phyloP scores from a whole-genome alignment of 2,797 vertebrate genomes.

The Cossypha heuglini region DNA sequence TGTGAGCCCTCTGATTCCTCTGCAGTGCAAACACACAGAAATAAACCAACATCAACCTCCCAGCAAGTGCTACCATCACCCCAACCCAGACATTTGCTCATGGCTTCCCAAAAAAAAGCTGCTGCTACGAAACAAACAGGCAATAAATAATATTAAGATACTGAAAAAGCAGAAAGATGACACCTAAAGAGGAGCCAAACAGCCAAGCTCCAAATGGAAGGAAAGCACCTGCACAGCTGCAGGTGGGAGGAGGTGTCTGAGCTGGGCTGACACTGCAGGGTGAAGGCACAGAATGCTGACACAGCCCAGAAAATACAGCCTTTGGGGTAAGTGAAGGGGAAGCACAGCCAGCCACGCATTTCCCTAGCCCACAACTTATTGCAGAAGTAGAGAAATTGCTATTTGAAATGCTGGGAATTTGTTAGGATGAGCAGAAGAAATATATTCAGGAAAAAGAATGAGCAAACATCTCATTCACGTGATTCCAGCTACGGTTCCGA shows the following conservation, averaged over 20 bases:
- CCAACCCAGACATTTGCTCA: neutral
- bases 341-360: fast-evolving
- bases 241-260: neutral
- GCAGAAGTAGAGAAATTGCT: neutral
- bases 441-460: neutral
- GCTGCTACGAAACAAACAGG: fast-evolving
- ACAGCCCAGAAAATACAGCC: neutral
- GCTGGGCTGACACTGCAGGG: neutral
- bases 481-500: neutral
- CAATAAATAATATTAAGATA: neutral
- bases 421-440: neutral
- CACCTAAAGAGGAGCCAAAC: neutral
- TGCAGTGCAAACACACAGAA: neutral
- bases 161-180: neutral
- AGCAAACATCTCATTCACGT: neutral
- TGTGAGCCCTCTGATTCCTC: neutral
- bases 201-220: neutral
- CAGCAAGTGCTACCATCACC: fast-evolving
- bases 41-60: neutral
- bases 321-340: neutral
- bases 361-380: neutral
- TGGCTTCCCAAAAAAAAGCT: neutral
- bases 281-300: neutral
- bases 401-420: neutral
- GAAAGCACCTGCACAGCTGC: neutral